phyloP scores from a whole-genome alignment of 2,113 vertebrate genomes.

The Zapus hudsonius region DNA sequence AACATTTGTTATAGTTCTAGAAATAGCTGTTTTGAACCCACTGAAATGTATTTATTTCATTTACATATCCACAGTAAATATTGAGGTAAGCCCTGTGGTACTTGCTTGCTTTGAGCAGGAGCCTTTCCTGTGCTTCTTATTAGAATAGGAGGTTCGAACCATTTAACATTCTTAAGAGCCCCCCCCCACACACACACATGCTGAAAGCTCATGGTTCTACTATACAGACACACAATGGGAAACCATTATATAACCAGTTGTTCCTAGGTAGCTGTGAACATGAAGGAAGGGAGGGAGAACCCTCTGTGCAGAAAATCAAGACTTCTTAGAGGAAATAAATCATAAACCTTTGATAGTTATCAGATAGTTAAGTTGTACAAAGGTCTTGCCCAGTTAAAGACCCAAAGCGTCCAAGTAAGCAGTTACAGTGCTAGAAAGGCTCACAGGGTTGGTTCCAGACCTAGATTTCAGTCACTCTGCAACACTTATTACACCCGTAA shows the following conservation, averaged over 20 bases:
- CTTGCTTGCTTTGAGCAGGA: neutral
- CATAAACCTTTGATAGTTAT: neutral
- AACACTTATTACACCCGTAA: neutral
- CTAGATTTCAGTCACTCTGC: neutral
- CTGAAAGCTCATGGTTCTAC: neutral
- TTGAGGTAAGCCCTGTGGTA: neutral
- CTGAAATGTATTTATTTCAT: neutral
- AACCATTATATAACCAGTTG: slow-evolving; percentile 70
- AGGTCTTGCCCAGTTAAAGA: neutral
- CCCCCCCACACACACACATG: neutral
- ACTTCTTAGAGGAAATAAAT: slow-evolving; percentile 29
- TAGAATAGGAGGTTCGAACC: neutral
- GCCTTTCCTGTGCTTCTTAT: neutral
- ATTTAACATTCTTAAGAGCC: neutral
- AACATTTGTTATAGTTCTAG: slow-evolving; percentile 14
- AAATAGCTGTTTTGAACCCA: slow-evolving; percentile 14
- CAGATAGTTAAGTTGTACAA: neutral
- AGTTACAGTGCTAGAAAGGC: neutral
- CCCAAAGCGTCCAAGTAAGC: neutral
- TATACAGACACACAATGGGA: neutral
- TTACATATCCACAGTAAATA: neutral
- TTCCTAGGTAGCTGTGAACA: slow-evolving; percentile 20
- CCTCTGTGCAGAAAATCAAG: slow-evolving; percentile 14
- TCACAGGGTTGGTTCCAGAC: neutral
- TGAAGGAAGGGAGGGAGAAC: neutral